Evolutionary conservation across 2,888 invertebrate genomes (phyloP), one percentile per base, ranked within the genome.

Genomic region (Nemoura dubitans): DNA sequence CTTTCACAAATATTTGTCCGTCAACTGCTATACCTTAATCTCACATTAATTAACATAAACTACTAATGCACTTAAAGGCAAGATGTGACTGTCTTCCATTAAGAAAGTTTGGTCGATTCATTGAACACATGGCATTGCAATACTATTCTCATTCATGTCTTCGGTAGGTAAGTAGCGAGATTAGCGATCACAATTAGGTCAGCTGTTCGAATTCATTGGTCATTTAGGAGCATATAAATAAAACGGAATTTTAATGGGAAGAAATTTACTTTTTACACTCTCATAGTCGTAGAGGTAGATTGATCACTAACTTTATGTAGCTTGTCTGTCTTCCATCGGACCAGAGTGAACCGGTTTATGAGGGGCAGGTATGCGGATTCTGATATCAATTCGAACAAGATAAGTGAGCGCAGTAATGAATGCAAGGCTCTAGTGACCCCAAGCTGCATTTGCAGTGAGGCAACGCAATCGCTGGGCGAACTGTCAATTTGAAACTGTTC

Each of bases 71-170:
- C 59, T 59, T 59, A 59, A 59, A 59, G 59, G 14, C 21, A 21
- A 59, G 59, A 59, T 59, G 59, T 7, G 59, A 21, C 59, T 21
- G 21, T 59, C 6, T 59, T 59, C 14, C 59, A 21, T 59, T 59
- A 59, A 59, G 59, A 59, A 59, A 59, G 59, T 59, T 59, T 59
- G 21, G 59, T 21, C 59, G 59, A 59, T 59, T 59, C 59, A 59
- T 59, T 59, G 59, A 59, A 59, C 59, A 59, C 59, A 59, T 59
- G 59, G 59, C 59, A 36, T 59, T 59, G 59, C 59, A 59, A 59
- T 7, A 59, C 59, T 3, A 59, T 59, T 59, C 59, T 59, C 59
- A 59, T 59, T 59, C 59, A 59, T 59, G 10, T 36, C 36, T 36
- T 36, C 36, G 36, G 36, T 36, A 36, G 36, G 36, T 36, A 36